These are phyloP conservation scores for Gephyroberyx darwinii DNA, from an alignment of 2,797 vertebrate species.

Conservation along the genomic window DNA sequence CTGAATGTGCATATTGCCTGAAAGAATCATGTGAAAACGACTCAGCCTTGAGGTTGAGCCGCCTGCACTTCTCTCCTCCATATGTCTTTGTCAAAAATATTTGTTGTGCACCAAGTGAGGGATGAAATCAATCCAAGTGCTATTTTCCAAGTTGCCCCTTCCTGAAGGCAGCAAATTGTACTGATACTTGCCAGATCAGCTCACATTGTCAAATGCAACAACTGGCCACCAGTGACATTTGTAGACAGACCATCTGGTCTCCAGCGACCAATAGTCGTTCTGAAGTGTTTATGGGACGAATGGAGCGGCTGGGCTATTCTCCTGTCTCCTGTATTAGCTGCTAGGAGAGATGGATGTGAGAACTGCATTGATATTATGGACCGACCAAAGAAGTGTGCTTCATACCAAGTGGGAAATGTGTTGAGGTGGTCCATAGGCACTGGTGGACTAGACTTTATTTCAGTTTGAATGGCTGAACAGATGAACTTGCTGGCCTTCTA, in stretches of 20 bases:
- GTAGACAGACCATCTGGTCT: constrained; percentile 69
- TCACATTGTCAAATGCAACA: constrained; percentile 66
- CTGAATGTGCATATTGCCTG: constrained; percentile 63
- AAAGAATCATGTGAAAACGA: constrained; percentile 72
- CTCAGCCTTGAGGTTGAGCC: constrained; percentile 58
- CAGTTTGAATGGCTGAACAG: constrained; percentile 35
- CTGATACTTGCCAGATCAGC: constrained; percentile 66
- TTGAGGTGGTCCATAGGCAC: constrained; percentile 34
- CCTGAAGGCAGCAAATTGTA: constrained; percentile 63
- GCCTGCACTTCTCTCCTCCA: constrained; percentile 72
- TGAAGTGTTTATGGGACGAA: constrained; percentile 33
- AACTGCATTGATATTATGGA: constrained; percentile 36
- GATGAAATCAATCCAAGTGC: constrained; percentile 76
- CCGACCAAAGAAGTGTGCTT: constrained; percentile 40
- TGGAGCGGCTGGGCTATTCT: constrained; percentile 44
- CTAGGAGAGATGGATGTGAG: constrained; percentile 48
- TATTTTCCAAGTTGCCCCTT: constrained; percentile 65
- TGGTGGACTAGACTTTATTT: background rate
- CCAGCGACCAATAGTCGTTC: constrained; percentile 61
- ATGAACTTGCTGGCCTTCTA: constrained; percentile 41
- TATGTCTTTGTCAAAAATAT: constrained; percentile 80
- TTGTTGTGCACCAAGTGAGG: constrained; percentile 65
- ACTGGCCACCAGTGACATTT: constrained; percentile 68
- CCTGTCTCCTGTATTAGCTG: constrained; percentile 61
- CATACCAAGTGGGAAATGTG: constrained; percentile 34